Base-by-base conservation (phyloP, 2,113 vertebrate genomes). In the Solea senegalensis region DNA sequence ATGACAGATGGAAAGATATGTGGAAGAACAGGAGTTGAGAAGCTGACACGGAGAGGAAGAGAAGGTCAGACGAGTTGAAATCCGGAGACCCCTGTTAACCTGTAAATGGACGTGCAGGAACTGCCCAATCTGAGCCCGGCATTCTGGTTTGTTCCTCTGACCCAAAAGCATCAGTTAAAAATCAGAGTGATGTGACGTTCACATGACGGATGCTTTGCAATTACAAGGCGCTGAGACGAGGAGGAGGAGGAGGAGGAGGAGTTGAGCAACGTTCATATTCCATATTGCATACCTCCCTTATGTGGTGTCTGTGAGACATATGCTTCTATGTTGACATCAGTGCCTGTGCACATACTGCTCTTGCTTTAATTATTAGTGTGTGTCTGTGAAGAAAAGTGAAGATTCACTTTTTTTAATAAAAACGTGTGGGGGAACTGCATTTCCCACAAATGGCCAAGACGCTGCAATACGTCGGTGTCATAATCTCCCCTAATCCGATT, bases 401-500 rank as follows among this genome's bases (percentile, higher is more conserved):
- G 11, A 14, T 12, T 13, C 10, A 48, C 52, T 15, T 46, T 15
- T 46, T 2, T 55, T 6, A 7, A 66, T 21, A 41, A 44, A 72
- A 77, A 79, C 44, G 39, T 64, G 12, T 44, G 21, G 55, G 63
- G 15, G 2, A 14, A 48, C 45, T 13, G 45, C 4, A 15, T 44
- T 70, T 73, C 63, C 55, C 1, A 27, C 7, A 44, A 69, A 72
- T 69, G 13, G 69, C 55, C 21, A 43, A 56, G 44, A 65, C 76
- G 63, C 75, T 75, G 73, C 49, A 67, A 82, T 71, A 56, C 39
- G 63, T 49, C 8, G 54, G 73, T 79, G 89, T 89, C 72, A 81
- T 90, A 83, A 89, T 86, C 77, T 76, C 60, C 61, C 73, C 68
- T 87, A 83, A 90, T 90, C 88, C 68, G 77, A 91, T 90, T 89